Evolutionary conservation across 2,797 vertebrate species (phyloP).

Genomic region (Phaenicophaeus curvirostris): DNA sequence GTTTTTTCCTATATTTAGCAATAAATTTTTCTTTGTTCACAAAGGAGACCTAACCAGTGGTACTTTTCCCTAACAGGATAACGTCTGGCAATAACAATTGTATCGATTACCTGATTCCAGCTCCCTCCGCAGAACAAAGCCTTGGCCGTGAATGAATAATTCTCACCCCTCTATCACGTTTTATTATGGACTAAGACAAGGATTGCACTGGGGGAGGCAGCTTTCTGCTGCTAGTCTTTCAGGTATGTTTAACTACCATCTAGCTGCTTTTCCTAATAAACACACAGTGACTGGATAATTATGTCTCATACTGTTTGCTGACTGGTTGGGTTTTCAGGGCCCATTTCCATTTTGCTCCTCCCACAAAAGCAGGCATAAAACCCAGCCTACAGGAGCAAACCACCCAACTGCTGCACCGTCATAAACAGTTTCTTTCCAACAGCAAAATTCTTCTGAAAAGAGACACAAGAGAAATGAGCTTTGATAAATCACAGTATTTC

Average conservation of each 20-base stretch:
- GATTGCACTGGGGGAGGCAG: neutral
- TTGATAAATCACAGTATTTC: neutral
- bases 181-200: neutral
- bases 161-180: neutral
- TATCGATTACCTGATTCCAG: conserved; percentile 28
- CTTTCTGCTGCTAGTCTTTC: neutral
- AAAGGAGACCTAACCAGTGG: neutral
- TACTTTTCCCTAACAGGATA: neutral
- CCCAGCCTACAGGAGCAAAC: neutral
- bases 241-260: neutral
- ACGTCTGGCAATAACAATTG: conserved; percentile 16
- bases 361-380: neutral
- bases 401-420: neutral
- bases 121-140: neutral
- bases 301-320: neutral
- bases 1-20: neutral
- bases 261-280: neutral
- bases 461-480: neutral
- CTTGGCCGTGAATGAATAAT: neutral
- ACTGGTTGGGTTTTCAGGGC: neutral
- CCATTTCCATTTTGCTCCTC: neutral
- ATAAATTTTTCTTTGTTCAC: neutral
- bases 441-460: neutral
- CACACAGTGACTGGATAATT: neutral
- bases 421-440: neutral